Evolutionary conservation across 2,888 invertebrate genomes (phyloP), one percentile per base, ranked within the genome.

Genomic region (Autographa pulchrina): DNA sequence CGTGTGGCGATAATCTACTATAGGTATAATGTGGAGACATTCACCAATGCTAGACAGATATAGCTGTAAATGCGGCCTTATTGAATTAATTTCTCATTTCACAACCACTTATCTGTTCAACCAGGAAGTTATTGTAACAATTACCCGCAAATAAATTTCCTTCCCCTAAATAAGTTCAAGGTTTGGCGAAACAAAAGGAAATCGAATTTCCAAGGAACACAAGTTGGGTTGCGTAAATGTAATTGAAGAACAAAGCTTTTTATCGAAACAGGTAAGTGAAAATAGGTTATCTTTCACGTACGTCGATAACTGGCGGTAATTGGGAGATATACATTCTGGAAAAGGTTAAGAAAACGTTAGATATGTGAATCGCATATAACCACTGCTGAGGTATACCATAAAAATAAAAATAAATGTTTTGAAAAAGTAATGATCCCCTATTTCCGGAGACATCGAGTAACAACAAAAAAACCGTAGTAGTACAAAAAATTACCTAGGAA

Each of bases 41-140:
- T 68, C 43, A 58, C 65, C 73, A 76, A 80, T 81, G 77, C 78
- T 75, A 75, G 78, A 72, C 75, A 78, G 77, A 81, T 78, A 78
- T 74, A 62, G 64, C 74, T 67, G 48, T 72, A 65, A 63, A 62
- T 41, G 38, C 69, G 58, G 59, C 80, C 71, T 85, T 83, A 86
- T 86, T 83, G 77, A 86, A 89, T 89, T 87, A 85, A 86, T 87
- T 88, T 86, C 84, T 81, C 83, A 87, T 87, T 82, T 79, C 81
- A 78, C 77, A 77, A 82, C 72, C 78, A 82, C 81, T 83, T 78
- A 80, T 78, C 81, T 85, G 73, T 76, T 74, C 61, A 79, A 81
- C 77, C 79, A 75, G 77, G 72, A 83, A 86, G 85, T 85, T 79
- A 85, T 85, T 83, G 81, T 79, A 81, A 86, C 82, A 84, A 81